Evolutionary conservation across 1,140 invertebrate species (phyloP).

Genomic region (Drosophila saltans): DNA sequence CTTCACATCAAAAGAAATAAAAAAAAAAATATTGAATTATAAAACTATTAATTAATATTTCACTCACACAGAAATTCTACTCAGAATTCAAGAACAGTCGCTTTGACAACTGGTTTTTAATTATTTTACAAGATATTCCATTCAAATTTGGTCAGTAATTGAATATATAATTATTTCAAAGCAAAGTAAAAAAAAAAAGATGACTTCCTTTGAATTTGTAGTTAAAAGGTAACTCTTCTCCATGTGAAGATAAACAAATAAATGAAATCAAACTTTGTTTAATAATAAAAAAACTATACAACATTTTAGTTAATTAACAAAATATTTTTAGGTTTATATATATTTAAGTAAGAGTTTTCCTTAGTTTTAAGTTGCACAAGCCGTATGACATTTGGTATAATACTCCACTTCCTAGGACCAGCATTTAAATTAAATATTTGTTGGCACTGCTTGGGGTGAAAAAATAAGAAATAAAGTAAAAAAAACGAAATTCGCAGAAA

Average conservation of each 20-base stretch:
- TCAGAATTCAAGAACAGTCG: neutral
- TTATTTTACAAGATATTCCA: neutral
- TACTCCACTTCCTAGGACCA: slow-evolving; percentile 27
- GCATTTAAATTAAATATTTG: slow-evolving; percentile 74
- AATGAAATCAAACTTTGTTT: neutral
- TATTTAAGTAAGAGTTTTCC: too few relatives aligned
- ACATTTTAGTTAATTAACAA: too few relatives aligned
- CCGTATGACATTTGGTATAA: neutral
- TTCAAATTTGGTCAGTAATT: neutral
- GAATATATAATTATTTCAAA: slow-evolving; percentile 1
- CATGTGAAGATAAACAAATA: neutral
- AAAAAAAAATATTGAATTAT: too few relatives aligned
- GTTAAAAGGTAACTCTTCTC: too few relatives aligned
- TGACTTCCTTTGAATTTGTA: neutral
- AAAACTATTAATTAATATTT: neutral
- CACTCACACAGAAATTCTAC: neutral
- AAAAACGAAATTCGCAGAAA: slow-evolving; percentile 15
- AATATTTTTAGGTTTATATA: too few relatives aligned
- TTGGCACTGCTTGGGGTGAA: slow-evolving; percentile 30
- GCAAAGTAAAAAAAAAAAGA: neutral
- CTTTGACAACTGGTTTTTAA: neutral
- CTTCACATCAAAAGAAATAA: too few relatives aligned
- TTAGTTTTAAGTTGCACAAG: neutral
- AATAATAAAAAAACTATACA: too few relatives aligned
- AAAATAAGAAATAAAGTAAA: slow-evolving; percentile 4